Base-by-base conservation (phyloP, 2,113 vertebrate species). In the Apistogramma diplotaenia region DNA sequence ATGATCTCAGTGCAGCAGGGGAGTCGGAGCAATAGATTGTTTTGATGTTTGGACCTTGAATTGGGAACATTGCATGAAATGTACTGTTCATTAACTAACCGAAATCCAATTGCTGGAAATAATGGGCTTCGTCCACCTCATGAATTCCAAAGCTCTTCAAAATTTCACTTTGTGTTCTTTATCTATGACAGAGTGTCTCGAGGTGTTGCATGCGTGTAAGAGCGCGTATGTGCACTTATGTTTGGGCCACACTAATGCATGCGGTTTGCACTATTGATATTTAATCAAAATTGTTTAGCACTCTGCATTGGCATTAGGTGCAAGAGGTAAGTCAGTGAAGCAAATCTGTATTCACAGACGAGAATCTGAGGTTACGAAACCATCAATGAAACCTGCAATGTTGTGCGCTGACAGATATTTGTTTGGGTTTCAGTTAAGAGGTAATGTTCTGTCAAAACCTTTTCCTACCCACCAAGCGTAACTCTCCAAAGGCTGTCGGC, bases 51-150 rank as follows among this genome's bases (percentile, higher is more conserved):
- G 27, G 54, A 75, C 13, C 62, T 75, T 58, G 57, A 85, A 89
- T 86, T 89, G 83, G 81, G 80, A 91, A 90, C 89, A 89, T 88
- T 91, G 79, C 10, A 79, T 82, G 16, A 89, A 87, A 89, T 85
- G 58, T 71, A 37, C 58, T 25, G 2, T 82, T 86, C 31, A 82
- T 78, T 89, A 81, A 21, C 16, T 6, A 59, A 23, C 71, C 2
- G 3, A 46, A 86, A 89, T 74, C 76, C 18, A 84, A 81, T 87
- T 82, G 59, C 18, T 73, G 9, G 61, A 70, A 70, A 78, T 56
- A 76, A 83, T 80, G 25, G 55, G 21, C 53, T 79, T 27, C 18
- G 62, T 77, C 18, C 13, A 25, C 18, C 6, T 27, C 56, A 35
- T 25, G 15, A 79, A 80, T 72, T 61, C 40, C 54, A 54, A 76